Evolutionary conservation across 2,888 invertebrate species (phyloP), one percentile per base, ranked within the genome.

Genomic region (Microctonus brassicae): DNA sequence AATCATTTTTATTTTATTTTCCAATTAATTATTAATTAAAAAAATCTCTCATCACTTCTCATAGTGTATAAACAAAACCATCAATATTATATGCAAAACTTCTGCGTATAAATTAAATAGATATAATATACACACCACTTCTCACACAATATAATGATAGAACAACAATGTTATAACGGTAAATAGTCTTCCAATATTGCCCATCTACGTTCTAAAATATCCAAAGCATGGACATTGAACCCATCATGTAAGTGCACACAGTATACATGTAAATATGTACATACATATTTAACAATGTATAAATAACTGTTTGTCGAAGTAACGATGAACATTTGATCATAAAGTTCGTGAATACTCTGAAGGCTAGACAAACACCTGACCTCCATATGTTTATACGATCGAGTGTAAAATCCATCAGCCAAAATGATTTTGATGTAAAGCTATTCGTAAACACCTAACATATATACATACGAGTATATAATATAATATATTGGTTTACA

Each of bases 291-390:
- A n/a, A n/a, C n/a, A n/a, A 53, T 42, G 42, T 60, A 52, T 68
- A 57, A 36, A 33, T 26, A 58, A 47, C 64, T 13, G 52, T 53
- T 64, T 24, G 52, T 36, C 29, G 58, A 17, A 17, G 29, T 29
- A 58, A 58, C 58, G 29, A 58, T 33, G 58, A 58, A 34, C 33
- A 34, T 58, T 33, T 68, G 68, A 47, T 60, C 42, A 68, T 58
- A 68, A 68, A 60, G 39, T 36, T 42, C 22, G 36, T 22, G 36
- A 39, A 39, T 60, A 60, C 68, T 60, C 39, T 42, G 13, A 29
- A n/a, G 60, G 47, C 29, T 39, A 57, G 60, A 24, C 47, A 53
- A 47, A 42, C 68, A 68, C 68, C 60, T 68, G 47, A 68, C 68
- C 58, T 68, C 60, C 39, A 22, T 47, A 29, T 47, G 60, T 68